Conservation (phyloP, 1,140 invertebrate genomes). For the Aethina tumida region DNA sequence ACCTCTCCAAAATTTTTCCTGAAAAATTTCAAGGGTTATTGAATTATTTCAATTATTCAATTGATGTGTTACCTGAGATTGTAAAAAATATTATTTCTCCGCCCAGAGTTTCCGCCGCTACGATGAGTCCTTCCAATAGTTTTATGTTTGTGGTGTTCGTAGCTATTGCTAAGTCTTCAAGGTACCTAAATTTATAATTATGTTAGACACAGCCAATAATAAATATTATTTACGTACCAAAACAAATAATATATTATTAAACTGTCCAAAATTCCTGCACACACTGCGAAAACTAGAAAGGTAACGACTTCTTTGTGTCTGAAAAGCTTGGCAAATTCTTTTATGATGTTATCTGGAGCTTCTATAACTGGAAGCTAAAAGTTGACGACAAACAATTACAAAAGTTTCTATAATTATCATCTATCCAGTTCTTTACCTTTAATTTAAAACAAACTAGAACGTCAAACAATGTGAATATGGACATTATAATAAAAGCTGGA, state of each 20-base stretch:
- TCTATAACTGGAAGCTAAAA: constrained; percentile 55
- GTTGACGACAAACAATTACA: constrained; percentile 2
- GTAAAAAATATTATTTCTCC: constrained; percentile 68
- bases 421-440: constrained; percentile 38
- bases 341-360: constrained; percentile 51
- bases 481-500: constrained; percentile 55
- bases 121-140: constrained; percentile 61
- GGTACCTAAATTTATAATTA: constrained; percentile 54
- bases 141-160: constrained; percentile 56
- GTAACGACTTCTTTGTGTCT: constrained; percentile 48
- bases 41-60: too few species aligned
- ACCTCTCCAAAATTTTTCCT: constrained; percentile 59
- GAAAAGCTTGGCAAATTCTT: constrained; percentile 48
- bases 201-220: constrained; percentile 5
- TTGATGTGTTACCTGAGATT: constrained; percentile 43
- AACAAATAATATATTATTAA: constrained; percentile 72
- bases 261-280: constrained; percentile 63
- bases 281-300: constrained; percentile 58
- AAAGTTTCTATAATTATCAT: neutral
- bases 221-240: constrained; percentile 44
- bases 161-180: constrained; percentile 58
- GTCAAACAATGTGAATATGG: constrained; percentile 51
- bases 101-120: constrained; percentile 62
- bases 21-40: constrained; percentile 24
- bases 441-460: constrained; percentile 51